phyloP scores from a whole-genome alignment of 2,888 invertebrate genomes.

The Auanema sp. region DNA sequence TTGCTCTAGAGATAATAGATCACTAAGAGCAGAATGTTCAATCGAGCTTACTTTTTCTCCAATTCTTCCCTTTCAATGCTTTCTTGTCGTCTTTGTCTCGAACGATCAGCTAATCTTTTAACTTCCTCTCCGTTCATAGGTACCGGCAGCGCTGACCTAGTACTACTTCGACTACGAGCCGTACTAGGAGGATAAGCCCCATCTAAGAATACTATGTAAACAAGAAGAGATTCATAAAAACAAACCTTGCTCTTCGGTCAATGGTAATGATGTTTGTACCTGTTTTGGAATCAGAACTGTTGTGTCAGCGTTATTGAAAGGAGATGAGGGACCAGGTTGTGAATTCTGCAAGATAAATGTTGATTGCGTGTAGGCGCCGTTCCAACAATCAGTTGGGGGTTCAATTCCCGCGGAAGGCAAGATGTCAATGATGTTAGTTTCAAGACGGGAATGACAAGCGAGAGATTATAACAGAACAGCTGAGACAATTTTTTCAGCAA shows the following conservation, averaged over 20 bases:
- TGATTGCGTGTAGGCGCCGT: neutral
- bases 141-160: constrained; percentile 17
- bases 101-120: constrained; percentile 10
- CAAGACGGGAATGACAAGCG: constrained; percentile 41
- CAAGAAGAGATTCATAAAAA: no score
- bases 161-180: neutral
- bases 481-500: constrained; percentile 24
- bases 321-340: neutral
- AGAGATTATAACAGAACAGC: constrained; percentile 26
- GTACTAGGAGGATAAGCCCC: neutral
- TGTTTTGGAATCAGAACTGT: no score
- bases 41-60: neutral
- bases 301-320: neutral
- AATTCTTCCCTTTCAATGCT: constrained; percentile 19
- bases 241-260: no score
- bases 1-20: neutral
- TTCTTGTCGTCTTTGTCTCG: constrained; percentile 19
- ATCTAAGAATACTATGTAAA: no score
- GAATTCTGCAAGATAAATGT: neutral
- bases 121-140: constrained; percentile 15
- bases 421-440: constrained; percentile 28
- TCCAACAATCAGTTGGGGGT: constrained; percentile 1
- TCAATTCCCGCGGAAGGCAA: constrained; percentile 13
- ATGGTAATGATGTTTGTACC: no score
- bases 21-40: constrained; percentile 4